A percentile compares a stretch with the other conserved stretches of the same genome.
These are phyloP conservation scores for Ctenosaura bakeri DNA, from an alignment of 2,797 vertebrate genomes.

Conservation along the genomic window DNA sequence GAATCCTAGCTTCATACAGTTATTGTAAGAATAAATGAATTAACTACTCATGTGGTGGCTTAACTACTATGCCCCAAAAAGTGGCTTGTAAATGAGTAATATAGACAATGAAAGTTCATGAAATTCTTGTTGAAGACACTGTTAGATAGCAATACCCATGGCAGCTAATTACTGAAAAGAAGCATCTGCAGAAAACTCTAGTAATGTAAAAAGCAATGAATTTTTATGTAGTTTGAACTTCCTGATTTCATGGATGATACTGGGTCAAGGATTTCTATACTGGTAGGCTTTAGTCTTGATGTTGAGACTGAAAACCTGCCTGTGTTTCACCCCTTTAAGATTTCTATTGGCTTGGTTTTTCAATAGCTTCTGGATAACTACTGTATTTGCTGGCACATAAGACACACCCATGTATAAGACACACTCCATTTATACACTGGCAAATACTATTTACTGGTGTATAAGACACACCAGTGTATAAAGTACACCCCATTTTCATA, in stretches of 20 bases:
- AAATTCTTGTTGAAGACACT: not conserved
- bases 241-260: not conserved
- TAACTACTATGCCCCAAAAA: not conserved
- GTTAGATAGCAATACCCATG: not conserved
- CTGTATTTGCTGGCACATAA: no score
- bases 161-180: not conserved
- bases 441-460: no score
- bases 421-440: no score
- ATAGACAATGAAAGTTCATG: not conserved
- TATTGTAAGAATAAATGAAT: not conserved
- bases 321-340: not conserved
- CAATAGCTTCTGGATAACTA: not conserved
- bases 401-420: no score
- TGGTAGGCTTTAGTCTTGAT: not conserved
- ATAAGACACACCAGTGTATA: no score
- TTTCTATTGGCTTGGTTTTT: not conserved
- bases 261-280: not conserved
- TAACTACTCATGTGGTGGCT: not conserved
- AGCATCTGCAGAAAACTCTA: not conserved
- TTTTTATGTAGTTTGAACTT: slow-evolving; percentile 1
- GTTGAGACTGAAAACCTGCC: not conserved
- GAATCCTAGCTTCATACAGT: not conserved
- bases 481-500: no score
- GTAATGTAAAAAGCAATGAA: not conserved
- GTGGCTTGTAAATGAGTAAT: not conserved